Evolutionary conservation across 2,797 vertebrate genomes (phyloP), one percentile per base, ranked within the genome.

Genomic region (Rhyacichthys aspro): DNA sequence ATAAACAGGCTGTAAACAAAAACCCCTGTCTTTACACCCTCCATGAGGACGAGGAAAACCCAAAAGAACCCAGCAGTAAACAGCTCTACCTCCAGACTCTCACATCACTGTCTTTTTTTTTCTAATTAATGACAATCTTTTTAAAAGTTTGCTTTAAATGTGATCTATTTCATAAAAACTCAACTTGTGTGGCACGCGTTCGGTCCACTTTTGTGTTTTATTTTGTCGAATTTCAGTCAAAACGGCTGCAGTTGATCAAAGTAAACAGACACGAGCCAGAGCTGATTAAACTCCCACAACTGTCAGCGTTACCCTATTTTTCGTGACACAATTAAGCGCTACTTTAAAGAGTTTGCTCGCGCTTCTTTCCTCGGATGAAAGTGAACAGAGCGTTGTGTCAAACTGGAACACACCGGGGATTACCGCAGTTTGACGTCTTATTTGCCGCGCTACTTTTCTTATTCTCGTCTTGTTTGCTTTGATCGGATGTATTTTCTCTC

Each of bases 381-480:
- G n/a, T 14, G 49, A 43, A 14, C 37, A 42, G 10, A 46, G 52
- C 44, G 53, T 41, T 0, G n/a, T 32, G 36, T 45, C 54, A 43
- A 19, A 48, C 9, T n/a, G 5, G 7, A 44, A 42, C 12, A 12
- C 1, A 0, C 10, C 46, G 46, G 44, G 50, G 59, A 49, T 43
- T 15, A 49, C 38, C 16, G 33, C 32, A 43, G 16, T 42, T 2
- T 28, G 39, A 59, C 45, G 19, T 3, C 2, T 12, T 55, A 37
- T 45, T 7, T 23, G 33, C n/a, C 8, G 7, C 23, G 7, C 4
- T 6, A 28, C 23, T 28, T 28, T 43, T 38, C 9, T n/a, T 41
- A n/a, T 43, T 36, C 28, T 28, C 33, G 23, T 28, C 28, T 38
- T 33, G 14, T 41, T 4, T 42, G 38, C n/a, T 43, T 36, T 64